phyloP scores from a whole-genome alignment of 2,797 vertebrate genomes.

The Chelon labrosus region DNA sequence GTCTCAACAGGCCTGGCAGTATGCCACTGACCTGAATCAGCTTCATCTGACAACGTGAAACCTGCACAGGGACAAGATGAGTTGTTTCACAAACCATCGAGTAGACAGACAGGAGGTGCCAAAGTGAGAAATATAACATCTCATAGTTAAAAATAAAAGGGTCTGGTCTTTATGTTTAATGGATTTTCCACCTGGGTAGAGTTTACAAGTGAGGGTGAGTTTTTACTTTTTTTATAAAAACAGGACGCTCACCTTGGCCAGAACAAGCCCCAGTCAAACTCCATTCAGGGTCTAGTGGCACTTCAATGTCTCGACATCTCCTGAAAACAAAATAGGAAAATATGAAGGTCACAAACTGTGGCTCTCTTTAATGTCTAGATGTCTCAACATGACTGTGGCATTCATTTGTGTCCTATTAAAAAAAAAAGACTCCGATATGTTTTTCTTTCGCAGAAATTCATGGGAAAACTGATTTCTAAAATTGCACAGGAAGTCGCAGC shows the following conservation, averaged over 20 bases:
- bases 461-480: conserved; percentile 79
- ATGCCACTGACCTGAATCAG: conserved; percentile 54
- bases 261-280: conserved; percentile 70
- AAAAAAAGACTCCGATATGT: conserved; percentile 23
- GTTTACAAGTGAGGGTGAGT: not conserved
- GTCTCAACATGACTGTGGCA: conserved; percentile 9
- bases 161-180: not conserved
- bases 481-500: conserved; percentile 83
- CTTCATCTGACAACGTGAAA: conserved; percentile 55
- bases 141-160: conserved; percentile 24
- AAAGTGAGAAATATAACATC: conserved; percentile 22
- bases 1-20: conserved; percentile 60
- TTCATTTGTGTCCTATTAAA: not conserved
- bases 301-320: conserved; percentile 69
- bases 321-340: conserved; percentile 65
- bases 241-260: conserved; percentile 74
- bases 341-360: conserved; percentile 29
- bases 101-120: conserved; percentile 26
- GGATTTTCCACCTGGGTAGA: not conserved
- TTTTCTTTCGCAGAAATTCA: conserved; percentile 69
- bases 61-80: conserved; percentile 36
- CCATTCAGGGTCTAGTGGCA: conserved; percentile 68
- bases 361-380: not conserved
- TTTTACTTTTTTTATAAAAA: conserved; percentile 3
- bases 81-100: conserved; percentile 27